A percentile compares a stretch with the other conserved stretches of the same genome.
phyloP scores from a whole-genome alignment of 2,113 vertebrate species.

The Rhinogobius similis region DNA sequence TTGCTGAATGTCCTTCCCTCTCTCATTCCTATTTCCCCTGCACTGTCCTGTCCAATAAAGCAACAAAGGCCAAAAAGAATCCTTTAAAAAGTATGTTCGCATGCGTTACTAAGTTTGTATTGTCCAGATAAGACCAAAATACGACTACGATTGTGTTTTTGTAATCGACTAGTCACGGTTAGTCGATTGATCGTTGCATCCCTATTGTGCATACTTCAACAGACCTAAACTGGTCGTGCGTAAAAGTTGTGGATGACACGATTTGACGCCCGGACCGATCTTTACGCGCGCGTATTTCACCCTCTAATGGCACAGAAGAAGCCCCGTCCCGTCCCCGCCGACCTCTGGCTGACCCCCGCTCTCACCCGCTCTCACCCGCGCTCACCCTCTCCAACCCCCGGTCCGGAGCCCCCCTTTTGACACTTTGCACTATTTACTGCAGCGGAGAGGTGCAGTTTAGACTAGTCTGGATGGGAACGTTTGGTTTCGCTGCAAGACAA shows the following conservation, averaged over 20 bases:
- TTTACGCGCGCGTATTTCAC: conserved; percentile 55
- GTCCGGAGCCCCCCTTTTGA: conserved; percentile 81
- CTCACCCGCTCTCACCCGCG: conserved; percentile 64
- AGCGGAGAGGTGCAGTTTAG: conserved; percentile 64
- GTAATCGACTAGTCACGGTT: too few species aligned
- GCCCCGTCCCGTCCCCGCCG: conserved; percentile 81
- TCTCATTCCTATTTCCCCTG: too few species aligned
- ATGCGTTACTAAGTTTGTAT: too few species aligned
- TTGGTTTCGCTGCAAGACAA: conserved; percentile 52
- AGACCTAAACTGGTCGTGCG: background rate
- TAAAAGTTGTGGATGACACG: background rate
- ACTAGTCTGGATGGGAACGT: conserved; percentile 17
- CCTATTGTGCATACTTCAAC: too few species aligned
- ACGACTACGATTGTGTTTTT: too few species aligned
- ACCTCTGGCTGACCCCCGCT: conserved; percentile 86
- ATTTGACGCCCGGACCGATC: conserved; percentile 48
- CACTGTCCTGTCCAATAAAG: too few species aligned
- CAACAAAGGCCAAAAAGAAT: too few species aligned
- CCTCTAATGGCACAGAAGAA: conserved; percentile 71
- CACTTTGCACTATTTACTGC: conserved; percentile 87
- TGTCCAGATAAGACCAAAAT: too few species aligned
- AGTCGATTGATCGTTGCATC: too few species aligned
- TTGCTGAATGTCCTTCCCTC: too few species aligned
- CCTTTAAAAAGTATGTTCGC: too few species aligned
- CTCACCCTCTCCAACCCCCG: conserved; percentile 77